phyloP scores from a whole-genome alignment of 1,140 invertebrate genomes.

The Limonius californicus region DNA sequence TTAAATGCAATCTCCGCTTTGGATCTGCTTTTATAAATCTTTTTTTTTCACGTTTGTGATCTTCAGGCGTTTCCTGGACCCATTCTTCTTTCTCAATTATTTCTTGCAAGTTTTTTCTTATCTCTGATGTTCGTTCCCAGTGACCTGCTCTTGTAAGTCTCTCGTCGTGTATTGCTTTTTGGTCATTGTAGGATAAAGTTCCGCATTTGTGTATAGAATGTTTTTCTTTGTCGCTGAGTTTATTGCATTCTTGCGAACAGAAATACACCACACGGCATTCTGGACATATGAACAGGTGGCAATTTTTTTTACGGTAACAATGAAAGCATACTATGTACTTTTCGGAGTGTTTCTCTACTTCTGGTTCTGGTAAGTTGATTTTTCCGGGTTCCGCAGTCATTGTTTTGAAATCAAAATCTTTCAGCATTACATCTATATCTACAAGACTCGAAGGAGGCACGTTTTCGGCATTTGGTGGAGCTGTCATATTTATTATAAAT shows the following conservation, averaged over 20 bases:
- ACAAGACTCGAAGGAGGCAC: background rate
- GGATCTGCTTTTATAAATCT: background rate
- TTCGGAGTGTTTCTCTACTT: slow-evolving; percentile 8
- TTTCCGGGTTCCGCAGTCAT: background rate
- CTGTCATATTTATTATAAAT: slow-evolving; percentile 3
- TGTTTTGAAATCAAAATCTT: background rate
- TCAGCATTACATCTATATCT: background rate
- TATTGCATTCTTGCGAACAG: slow-evolving; percentile 38
- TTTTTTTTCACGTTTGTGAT: background rate
- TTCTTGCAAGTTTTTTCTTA: slow-evolving; percentile 1
- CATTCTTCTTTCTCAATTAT: slow-evolving; percentile 3
- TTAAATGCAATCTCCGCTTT: background rate
- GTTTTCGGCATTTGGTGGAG: background rate
- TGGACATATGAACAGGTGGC: slow-evolving; percentile 31
- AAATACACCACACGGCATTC: slow-evolving; percentile 36
- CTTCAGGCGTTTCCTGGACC: background rate
- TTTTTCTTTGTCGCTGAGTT: slow-evolving; percentile 19
- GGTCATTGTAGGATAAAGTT: slow-evolving; percentile 29
- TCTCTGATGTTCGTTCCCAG: background rate
- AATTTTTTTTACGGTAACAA: slow-evolving; percentile 29
- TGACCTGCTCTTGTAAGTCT: background rate
- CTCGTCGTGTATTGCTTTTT: background rate
- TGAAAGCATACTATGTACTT: slow-evolving; percentile 40
- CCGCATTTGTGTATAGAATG: slow-evolving; percentile 25
- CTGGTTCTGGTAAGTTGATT: slow-evolving; percentile 3